phyloP scores from a whole-genome alignment of 2,797 vertebrate species.

The Rhyacichthys aspro region DNA sequence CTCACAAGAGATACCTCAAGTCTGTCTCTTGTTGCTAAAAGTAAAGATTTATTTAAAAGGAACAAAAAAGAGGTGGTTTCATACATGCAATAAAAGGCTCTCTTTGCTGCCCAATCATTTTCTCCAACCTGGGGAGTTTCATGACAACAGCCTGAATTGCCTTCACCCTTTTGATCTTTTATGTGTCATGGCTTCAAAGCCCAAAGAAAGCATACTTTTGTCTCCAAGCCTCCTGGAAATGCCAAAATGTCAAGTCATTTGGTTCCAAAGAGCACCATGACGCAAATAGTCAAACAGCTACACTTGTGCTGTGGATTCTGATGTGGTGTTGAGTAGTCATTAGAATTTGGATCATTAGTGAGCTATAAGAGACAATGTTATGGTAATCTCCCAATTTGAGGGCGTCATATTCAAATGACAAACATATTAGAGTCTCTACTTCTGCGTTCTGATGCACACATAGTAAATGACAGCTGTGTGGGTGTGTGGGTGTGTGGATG shows the following conservation, averaged over 20 bases:
- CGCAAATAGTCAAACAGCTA: slow-evolving; percentile 1
- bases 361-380: no score
- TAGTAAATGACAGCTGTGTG: slow-evolving; percentile 5
- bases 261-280: slow-evolving; percentile 25
- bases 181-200: slow-evolving; percentile 15
- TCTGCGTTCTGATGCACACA: slow-evolving; percentile 6
- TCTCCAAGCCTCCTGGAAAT: slow-evolving; percentile 55
- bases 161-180: slow-evolving; percentile 46
- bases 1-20: no score
- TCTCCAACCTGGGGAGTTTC: slow-evolving; percentile 18
- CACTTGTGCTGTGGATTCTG: no score
- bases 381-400: no score
- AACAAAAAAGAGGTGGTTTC: no score
- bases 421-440: slow-evolving; percentile 11
- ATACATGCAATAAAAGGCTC: slow-evolving; percentile 6
- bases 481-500: slow-evolving; percentile 25
- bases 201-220: slow-evolving; percentile 30
- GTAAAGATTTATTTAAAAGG: no score
- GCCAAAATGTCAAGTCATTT: slow-evolving; percentile 54
- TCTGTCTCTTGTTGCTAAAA: no score
- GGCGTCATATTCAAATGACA: not conserved
- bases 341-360: no score
- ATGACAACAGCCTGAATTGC: slow-evolving; percentile 34
- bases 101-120: slow-evolving; percentile 17
- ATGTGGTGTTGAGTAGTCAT: no score